Conservation (phyloP, 2,113 vertebrate genomes). For the Crotalus horridus region DNA sequence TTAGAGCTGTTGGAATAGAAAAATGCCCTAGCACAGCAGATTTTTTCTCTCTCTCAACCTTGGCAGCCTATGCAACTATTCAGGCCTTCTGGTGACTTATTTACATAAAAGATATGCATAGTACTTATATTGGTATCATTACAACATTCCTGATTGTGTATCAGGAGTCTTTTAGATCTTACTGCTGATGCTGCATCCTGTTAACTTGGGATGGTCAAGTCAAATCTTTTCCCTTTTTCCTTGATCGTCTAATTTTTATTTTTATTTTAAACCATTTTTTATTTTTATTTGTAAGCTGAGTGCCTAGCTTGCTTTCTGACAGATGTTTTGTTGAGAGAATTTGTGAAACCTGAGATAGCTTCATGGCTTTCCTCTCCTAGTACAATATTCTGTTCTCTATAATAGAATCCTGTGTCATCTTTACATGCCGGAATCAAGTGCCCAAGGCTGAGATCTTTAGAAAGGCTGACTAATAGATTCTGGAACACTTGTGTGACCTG, state of each 20-base stretch:
- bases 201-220: not conserved
- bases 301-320: not conserved
- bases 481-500: not conserved
- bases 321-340: not conserved
- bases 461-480: not conserved
- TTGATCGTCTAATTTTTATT: not conserved
- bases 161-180: not conserved
- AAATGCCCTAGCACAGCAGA: not conserved
- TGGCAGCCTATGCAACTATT: not conserved
- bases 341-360: not conserved
- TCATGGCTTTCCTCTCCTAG: not conserved
- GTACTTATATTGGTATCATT: not conserved
- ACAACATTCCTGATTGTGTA: not conserved
- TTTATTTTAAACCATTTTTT: not conserved
- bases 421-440: not conserved
- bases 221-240: not conserved
- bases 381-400: not conserved
- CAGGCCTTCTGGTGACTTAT: not conserved
- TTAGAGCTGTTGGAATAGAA: not conserved
- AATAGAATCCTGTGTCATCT: not conserved
- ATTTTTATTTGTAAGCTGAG: not conserved
- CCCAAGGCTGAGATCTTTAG: not conserved
- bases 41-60: not conserved
- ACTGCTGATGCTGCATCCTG: not conserved
- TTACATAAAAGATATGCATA: not conserved